These are phyloP conservation scores for Criorhina ranunculi DNA, from an alignment of 2,888 invertebrate species.

Conservation along the genomic window DNA sequence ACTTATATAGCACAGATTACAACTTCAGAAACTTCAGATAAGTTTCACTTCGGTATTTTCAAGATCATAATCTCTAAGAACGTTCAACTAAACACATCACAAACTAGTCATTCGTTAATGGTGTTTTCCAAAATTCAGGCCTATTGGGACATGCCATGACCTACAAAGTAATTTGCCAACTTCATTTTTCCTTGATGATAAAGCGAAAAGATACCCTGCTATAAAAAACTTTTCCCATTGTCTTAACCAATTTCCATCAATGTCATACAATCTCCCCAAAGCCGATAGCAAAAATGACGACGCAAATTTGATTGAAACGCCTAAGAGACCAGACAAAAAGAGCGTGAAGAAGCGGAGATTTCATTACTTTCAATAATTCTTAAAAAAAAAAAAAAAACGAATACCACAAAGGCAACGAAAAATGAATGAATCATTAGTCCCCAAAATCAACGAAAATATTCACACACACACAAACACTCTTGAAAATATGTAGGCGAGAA, in stretches of 20 bases:
- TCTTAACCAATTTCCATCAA: conserved; percentile 54
- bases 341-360: conserved; percentile 43
- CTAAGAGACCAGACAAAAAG: conserved; percentile 5
- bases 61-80: not conserved
- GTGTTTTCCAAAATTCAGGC: conserved; percentile 4
- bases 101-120: conserved; percentile 3
- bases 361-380: conserved; percentile 48
- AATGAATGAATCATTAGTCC: conserved; percentile 66
- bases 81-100: not conserved
- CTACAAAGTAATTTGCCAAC: conserved; percentile 33
- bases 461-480: conserved; percentile 13
- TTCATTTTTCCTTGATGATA: conserved; percentile 31
- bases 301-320: conserved; percentile 32
- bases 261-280: conserved; percentile 34
- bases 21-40: no score
- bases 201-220: conserved; percentile 22
- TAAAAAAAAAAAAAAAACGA: conserved; percentile 14
- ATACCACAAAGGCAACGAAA: conserved; percentile 50
- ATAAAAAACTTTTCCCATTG: conserved; percentile 57
- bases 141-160: not conserved
- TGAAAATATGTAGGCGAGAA: conserved; percentile 15
- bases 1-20: no score
- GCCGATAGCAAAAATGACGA: conserved; percentile 43
- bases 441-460: conserved; percentile 40
- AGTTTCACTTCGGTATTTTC: no score